Base-by-base conservation (phyloP, 2,113 vertebrate species). In the Daphoenositta chrysoptera region DNA sequence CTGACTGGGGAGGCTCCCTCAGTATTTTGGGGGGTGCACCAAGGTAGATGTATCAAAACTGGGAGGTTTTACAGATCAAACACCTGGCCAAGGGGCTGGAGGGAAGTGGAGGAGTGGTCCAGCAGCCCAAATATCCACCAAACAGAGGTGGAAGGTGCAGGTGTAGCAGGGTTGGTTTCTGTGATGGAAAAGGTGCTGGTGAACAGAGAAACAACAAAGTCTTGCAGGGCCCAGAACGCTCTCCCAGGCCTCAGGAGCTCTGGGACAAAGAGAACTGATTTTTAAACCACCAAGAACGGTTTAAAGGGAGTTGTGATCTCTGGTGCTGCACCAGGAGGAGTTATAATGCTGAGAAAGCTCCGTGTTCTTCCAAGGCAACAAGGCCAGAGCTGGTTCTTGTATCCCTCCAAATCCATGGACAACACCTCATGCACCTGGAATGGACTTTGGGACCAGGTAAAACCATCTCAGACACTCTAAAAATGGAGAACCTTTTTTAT, bases 311-410 rank as follows among this genome's bases (percentile, higher is more conserved):
- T 4, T 47, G 40, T 28, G n/a, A 28, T 39, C 18, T 72, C 31
- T 64, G 58, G n/a, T 28, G 82, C 23, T 73, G 82, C 48, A 53
- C 8, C 33, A 45, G 68, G 68, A 37, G 50, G 30, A 65, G 42
- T n/a, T 42, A 56, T 3, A n/a, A 26, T 7, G 61, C 31, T 42
- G 61, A 51, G 31, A 76, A 35, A 57, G 35, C 30, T 73, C 58
- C 0, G 3, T 22, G 57, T 10, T 56, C 30, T 13, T 15, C 69
- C 42, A 56, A 47, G 15, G 39, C 13, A 44, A 4, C 0, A 6
- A 71, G n/a, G 57, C 22, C 81, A 73, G 58, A n/a, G 60, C 15
- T 48, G 42, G 42, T 3, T 35, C 30, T 10, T 40, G 60, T 13
- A 9, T 16, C 51, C 42, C 60, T 26, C 13, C 51, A 76, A 35